Percentiles rank a stretch among this genome's conserved stretches.
Evolutionary conservation across 2,888 invertebrate species (phyloP).

Genomic region (Orchestes rusci): DNA sequence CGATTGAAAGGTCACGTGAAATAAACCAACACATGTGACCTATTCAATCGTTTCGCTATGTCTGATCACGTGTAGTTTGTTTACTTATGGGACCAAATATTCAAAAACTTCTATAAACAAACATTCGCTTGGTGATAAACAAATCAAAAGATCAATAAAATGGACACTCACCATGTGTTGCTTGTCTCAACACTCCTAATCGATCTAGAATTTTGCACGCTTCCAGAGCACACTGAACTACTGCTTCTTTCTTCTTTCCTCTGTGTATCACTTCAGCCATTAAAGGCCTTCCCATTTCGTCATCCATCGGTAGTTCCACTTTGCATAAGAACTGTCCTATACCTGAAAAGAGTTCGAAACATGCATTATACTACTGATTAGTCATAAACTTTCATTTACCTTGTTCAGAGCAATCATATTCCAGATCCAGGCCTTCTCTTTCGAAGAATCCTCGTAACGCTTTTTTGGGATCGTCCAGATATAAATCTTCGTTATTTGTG

Average conservation of each 20-base stretch:
- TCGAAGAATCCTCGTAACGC: conserved; percentile 91
- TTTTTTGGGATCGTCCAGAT: conserved; percentile 92
- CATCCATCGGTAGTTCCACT: conserved; percentile 73
- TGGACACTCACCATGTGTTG: conserved; percentile 84
- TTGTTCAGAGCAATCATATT: conserved; percentile 81
- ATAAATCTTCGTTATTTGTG: conserved; percentile 79
- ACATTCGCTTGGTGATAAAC: not conserved
- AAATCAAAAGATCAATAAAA: no score
- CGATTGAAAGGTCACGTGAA: no score
- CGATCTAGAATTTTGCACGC: conserved; percentile 88
- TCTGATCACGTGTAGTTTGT: no score
- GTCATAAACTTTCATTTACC: conserved; percentile 43
- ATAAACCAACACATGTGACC: no score
- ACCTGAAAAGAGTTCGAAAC: conserved; percentile 14
- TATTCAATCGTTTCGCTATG: no score
- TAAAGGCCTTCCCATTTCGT: conserved; percentile 65
- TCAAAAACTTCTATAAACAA: no score
- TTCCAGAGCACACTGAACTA: conserved; percentile 87
- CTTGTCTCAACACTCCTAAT: conserved; percentile 76
- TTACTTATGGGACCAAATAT: conserved; percentile 1
- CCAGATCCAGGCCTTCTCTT: conserved; percentile 76
- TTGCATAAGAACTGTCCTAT: conserved; percentile 82
- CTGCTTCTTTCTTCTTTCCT: conserved; percentile 92
- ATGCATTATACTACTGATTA: not conserved
- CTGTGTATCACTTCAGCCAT: conserved; percentile 79